phyloP scores from a whole-genome alignment of 2,797 vertebrate species.

The Cryptoprocta ferox region DNA sequence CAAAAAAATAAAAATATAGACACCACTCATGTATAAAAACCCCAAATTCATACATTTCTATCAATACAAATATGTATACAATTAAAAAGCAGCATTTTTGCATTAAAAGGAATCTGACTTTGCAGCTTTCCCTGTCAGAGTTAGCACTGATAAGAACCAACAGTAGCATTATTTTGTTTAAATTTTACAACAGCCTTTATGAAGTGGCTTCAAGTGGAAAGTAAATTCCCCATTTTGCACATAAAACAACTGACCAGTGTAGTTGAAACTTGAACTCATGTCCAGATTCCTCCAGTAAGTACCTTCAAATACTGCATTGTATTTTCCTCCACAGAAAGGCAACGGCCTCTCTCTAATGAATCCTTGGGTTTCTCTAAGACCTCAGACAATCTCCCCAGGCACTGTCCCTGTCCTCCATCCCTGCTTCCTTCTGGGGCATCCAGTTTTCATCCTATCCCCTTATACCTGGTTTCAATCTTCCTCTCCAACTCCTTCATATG shows the following conservation, averaged over 20 bases:
- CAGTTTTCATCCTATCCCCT: neutral
- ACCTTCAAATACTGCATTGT: neutral
- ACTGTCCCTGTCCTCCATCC: neutral
- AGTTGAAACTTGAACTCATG: neutral
- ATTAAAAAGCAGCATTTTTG: neutral
- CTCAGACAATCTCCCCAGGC: neutral
- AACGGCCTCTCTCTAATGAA: neutral
- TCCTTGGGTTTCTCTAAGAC: neutral
- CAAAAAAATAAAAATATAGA: neutral
- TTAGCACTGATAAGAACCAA: neutral
- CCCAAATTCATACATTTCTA: neutral
- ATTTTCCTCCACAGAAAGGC: neutral
- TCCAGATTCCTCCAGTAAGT: neutral
- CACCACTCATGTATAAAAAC: neutral
- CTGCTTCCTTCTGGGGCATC: neutral
- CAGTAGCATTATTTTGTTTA: neutral
- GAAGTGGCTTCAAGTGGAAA: neutral
- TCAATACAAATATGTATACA: neutral
- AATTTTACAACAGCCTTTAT: neutral
- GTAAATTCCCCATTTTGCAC: neutral
- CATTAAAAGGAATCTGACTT: constrained; percentile 6
- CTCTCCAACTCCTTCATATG: neutral
- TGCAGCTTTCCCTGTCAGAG: neutral
- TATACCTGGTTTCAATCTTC: neutral
- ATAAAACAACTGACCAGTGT: neutral